Percentiles rank a stretch among this genome's conserved stretches.
phyloP scores from a whole-genome alignment of 2,113 vertebrate genomes.

The Psittacara wagleri region DNA sequence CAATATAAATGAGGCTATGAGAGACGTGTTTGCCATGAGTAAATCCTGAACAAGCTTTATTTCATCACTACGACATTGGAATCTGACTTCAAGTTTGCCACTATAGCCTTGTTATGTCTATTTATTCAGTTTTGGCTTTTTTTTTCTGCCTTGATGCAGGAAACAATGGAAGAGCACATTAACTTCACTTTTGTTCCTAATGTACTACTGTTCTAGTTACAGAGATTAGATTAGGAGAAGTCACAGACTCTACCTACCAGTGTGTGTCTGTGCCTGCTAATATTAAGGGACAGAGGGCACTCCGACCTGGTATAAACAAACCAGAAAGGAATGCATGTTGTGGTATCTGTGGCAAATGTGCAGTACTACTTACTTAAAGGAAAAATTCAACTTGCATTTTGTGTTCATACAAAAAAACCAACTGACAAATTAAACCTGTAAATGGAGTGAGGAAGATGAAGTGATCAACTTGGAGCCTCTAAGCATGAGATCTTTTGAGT shows the following conservation, averaged over 20 bases:
- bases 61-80: background rate
- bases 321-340: fast-evolving
- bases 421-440: background rate
- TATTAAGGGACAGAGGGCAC: fast-evolving
- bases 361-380: fast-evolving
- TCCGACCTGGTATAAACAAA: fast-evolving
- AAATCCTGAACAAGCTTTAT: background rate
- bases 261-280: background rate
- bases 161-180: fast-evolving
- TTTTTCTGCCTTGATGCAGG: background rate
- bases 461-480: fast-evolving
- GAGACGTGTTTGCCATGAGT: background rate
- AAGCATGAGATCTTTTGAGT: fast-evolving
- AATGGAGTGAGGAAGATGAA: background rate
- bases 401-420: fast-evolving
- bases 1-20: fast-evolving
- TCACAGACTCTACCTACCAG: fast-evolving
- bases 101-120: background rate
- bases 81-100: background rate
- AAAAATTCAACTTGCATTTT: fast-evolving
- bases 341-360: fast-evolving
- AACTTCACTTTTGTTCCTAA: background rate
- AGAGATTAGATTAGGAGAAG: background rate
- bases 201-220: fast-evolving
- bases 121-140: no score